Percentiles rank a stretch among this genome's conserved stretches.
These are phyloP conservation scores for Torymus aiolomorphi DNA, from an alignment of 2,888 invertebrate genomes.

Conservation along the genomic window DNA sequence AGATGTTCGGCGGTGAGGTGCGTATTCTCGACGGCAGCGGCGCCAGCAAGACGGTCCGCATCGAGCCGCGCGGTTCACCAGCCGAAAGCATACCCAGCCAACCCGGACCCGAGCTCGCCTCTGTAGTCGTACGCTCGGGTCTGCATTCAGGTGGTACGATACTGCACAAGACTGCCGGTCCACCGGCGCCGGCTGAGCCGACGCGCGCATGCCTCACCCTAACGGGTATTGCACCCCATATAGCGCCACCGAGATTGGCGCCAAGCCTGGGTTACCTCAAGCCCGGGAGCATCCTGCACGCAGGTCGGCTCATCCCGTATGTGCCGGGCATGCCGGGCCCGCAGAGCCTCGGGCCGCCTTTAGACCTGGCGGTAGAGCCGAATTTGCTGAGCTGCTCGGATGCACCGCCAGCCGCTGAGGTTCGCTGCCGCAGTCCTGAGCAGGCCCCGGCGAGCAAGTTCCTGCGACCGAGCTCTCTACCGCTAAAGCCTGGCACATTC, in stretches of 20 bases:
- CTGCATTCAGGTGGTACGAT: conserved; percentile 91
- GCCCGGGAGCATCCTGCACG: conserved; percentile 80
- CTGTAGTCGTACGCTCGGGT: conserved; percentile 87
- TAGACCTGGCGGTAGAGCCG: neutral
- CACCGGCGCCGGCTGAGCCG: too few species aligned
- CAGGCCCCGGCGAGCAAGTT: conserved; percentile 78
- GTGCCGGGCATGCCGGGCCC: conserved; percentile 94
- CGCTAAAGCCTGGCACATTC: conserved; percentile 89
- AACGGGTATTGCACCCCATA: conserved; percentile 78
- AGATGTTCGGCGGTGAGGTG: conserved; percentile 88
- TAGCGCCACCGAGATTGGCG: conserved; percentile 78
- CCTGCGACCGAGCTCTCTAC: conserved; percentile 87
- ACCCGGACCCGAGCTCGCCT: conserved; percentile 78
- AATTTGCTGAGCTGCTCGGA: too few species aligned
- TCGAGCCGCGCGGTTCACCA: conserved; percentile 75
- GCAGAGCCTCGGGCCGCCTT: conserved; percentile 76
- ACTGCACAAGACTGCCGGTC: conserved; percentile 76
- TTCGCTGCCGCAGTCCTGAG: neutral
- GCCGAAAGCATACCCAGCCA: too few species aligned
- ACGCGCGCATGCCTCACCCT: conserved; percentile 76
- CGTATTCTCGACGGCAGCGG: conserved; percentile 84
- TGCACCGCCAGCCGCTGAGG: too few species aligned
- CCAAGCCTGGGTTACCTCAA: conserved; percentile 76
- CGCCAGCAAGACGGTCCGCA: conserved; percentile 82
- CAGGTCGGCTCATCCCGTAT: conserved; percentile 87